These are phyloP conservation scores for Stegodyphus dumicola DNA, from an alignment of 1,140 invertebrate species.

Conservation along the genomic window DNA sequence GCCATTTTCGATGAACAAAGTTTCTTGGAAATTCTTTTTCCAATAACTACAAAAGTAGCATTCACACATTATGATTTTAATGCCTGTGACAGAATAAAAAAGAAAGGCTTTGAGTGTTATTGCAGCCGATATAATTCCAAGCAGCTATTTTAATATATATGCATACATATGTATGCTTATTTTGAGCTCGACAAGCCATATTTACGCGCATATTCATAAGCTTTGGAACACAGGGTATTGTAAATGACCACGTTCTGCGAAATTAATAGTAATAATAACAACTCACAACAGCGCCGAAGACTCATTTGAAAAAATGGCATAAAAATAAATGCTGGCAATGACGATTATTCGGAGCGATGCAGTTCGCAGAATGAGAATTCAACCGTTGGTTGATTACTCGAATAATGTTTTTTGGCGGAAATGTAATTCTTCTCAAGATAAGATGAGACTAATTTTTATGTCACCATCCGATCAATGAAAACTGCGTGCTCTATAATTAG, in stretches of 20 bases:
- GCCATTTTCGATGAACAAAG: neutral
- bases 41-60: neutral
- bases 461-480: conserved; percentile 4
- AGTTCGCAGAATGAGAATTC: neutral
- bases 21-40: neutral
- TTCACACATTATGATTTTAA: neutral
- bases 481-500: neutral
- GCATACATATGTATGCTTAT: neutral
- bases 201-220: neutral
- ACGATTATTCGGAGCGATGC: neutral
- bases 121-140: neutral
- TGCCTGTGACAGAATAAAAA: neutral
- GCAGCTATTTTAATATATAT: neutral
- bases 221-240: neutral
- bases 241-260: neutral
- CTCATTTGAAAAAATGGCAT: too few species aligned
- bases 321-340: neutral
- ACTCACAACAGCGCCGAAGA: neutral
- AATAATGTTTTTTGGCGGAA: neutral
- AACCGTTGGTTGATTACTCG: neutral
- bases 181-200: neutral
- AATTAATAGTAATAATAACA: conserved; percentile 17
- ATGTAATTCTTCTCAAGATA: conserved; percentile 3
- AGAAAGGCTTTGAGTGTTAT: neutral
- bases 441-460: conserved; percentile 17